phyloP scores from a whole-genome alignment of 1,140 invertebrate genomes.

The Ceratosolen fusciceps region DNA sequence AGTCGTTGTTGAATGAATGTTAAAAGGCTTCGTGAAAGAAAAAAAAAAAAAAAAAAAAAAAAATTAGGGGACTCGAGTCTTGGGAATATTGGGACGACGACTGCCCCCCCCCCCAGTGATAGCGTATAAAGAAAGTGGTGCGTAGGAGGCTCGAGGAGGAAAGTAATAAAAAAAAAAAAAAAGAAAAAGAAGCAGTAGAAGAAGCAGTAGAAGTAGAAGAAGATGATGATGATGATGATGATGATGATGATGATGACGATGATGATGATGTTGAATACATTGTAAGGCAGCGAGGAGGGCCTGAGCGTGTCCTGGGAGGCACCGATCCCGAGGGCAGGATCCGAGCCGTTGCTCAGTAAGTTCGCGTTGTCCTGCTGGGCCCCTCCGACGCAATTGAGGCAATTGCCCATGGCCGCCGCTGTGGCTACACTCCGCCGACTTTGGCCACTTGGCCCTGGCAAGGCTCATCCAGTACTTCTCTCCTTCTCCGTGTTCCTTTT shows the following conservation, averaged over 20 bases:
- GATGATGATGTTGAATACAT: conserved; percentile 69
- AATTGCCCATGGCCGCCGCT: conserved; percentile 72
- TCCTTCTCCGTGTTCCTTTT: no score
- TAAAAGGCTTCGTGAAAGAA: no score
- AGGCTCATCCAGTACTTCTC: conserved; percentile 9
- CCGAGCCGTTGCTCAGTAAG: conserved; percentile 69
- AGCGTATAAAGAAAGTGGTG: no score
- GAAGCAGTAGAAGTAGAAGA: conserved; percentile 15
- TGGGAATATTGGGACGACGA: no score
- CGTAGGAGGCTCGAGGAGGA: background rate
- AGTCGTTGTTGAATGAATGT: no score
- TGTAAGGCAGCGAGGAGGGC: conserved; percentile 69
- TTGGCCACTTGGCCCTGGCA: background rate
- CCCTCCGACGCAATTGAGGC: conserved; percentile 70
- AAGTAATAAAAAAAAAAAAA: background rate
- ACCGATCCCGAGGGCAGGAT: conserved; percentile 67
- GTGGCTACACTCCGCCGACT: background rate
- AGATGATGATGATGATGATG: background rate
- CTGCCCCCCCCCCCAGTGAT: no score
- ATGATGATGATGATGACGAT: background rate
- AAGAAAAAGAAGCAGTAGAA: background rate
- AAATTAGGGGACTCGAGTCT: no score
- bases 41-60: no score
- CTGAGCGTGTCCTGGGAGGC: conserved; percentile 70
- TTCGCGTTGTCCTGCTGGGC: conserved; percentile 74